A percentile compares a stretch with the other conserved stretches of the same genome.
phyloP scores from a whole-genome alignment of 2,113 vertebrate genomes.

The Apeltes quadracus region DNA sequence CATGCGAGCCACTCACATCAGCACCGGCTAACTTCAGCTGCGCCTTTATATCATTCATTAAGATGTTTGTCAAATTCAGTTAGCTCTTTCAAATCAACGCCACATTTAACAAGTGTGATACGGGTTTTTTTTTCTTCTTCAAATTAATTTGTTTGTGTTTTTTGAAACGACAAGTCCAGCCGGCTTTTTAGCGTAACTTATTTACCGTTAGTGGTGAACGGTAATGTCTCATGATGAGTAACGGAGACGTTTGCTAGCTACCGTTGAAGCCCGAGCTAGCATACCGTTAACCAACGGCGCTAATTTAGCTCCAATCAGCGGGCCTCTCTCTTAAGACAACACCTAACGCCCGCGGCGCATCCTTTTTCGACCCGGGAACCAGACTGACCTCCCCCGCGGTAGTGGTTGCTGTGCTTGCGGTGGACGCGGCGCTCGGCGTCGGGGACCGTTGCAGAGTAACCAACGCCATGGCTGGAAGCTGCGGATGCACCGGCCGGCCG shows the following conservation, averaged over 20 bases:
- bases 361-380: background rate
- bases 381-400: slow-evolving; percentile 78
- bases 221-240: background rate
- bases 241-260: slow-evolving; percentile 18
- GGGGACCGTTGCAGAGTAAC: slow-evolving; percentile 95
- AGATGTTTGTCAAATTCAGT: slow-evolving; percentile 27
- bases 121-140: background rate
- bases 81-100: background rate
- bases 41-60: slow-evolving; percentile 36
- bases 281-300: slow-evolving; percentile 49
- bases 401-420: slow-evolving; percentile 88
- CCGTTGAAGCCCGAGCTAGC: slow-evolving; percentile 43
- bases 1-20: slow-evolving; percentile 37
- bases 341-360: slow-evolving; percentile 6
- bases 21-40: slow-evolving; percentile 55
- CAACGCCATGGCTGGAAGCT: slow-evolving; percentile 87
- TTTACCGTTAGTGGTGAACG: background rate
- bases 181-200: background rate
- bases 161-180: too few relatives aligned
- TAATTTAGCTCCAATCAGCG: slow-evolving; percentile 55
- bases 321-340: slow-evolving; percentile 43
- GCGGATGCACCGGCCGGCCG: slow-evolving; percentile 65
- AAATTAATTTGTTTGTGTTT: too few relatives aligned
- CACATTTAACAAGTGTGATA: background rate
- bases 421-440: slow-evolving; percentile 93